Evolutionary conservation across 1,140 invertebrate genomes (phyloP).

Genomic region (Grapholita molesta): DNA sequence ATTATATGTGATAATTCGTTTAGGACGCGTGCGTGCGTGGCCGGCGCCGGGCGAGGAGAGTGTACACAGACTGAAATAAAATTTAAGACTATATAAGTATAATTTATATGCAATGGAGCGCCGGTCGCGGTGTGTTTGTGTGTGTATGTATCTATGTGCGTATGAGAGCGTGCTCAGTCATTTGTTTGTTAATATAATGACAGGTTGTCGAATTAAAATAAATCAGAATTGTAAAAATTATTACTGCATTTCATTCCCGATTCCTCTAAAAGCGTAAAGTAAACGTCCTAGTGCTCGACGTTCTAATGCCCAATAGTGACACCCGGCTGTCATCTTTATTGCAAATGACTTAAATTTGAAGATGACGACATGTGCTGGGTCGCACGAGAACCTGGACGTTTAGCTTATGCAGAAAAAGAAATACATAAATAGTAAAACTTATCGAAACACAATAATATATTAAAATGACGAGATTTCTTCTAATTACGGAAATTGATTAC

Average conservation of each 20-base stretch:
- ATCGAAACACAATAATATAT: no score
- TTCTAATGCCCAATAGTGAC: no score
- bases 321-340: no score
- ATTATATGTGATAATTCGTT: slow-evolving; percentile 78
- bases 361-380: no score
- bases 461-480: no score
- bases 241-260: slow-evolving; percentile 46
- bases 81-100: slow-evolving; percentile 77
- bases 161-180: slow-evolving; percentile 77
- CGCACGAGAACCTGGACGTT: no score
- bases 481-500: no score
- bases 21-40: slow-evolving; percentile 74
- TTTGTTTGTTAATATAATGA: slow-evolving; percentile 78
- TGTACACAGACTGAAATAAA: slow-evolving; percentile 76
- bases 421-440: background rate
- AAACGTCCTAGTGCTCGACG: no score
- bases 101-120: slow-evolving; percentile 77
- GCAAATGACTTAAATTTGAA: no score
- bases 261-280: background rate
- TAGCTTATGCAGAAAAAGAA: no score
- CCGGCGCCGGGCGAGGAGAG: slow-evolving; percentile 76
- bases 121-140: slow-evolving; percentile 76
- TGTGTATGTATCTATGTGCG: slow-evolving; percentile 72
- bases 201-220: slow-evolving; percentile 77
- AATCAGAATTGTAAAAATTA: slow-evolving; percentile 75